Percentiles rank a stretch among this genome's conserved stretches.
These are phyloP conservation scores for Luffia ferchaultella DNA, from an alignment of 2,888 invertebrate genomes.

Conservation along the genomic window DNA sequence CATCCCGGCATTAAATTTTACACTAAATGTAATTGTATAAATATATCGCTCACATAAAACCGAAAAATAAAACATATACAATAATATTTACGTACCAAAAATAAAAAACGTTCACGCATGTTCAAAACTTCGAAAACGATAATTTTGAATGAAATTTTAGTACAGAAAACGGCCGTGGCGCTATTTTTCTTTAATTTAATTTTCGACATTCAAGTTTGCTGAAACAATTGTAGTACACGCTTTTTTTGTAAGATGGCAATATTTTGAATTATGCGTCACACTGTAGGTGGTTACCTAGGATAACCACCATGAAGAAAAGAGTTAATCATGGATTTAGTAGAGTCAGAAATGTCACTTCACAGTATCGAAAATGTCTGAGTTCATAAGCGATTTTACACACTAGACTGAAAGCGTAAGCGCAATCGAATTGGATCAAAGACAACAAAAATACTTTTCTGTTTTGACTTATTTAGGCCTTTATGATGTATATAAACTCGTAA, in stretches of 20 bases:
- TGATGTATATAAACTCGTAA: no score
- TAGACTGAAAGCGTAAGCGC: no score
- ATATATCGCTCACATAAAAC: background rate
- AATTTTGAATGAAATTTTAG: background rate
- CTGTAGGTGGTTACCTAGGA: background rate
- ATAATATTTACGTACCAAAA: background rate
- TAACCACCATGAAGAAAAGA: no score
- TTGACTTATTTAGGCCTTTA: no score
- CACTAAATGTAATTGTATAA: background rate
- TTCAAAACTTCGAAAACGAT: background rate
- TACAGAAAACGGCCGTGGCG: background rate
- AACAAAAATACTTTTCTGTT: no score
- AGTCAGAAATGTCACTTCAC: no score
- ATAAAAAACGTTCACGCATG: background rate
- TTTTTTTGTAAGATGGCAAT: background rate
- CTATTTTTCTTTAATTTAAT: background rate
- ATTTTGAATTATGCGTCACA: background rate
- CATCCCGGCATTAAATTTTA: background rate
- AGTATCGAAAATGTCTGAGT: no score
- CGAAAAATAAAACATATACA: background rate
- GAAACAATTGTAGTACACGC: background rate
- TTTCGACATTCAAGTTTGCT: background rate
- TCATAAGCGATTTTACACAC: no score
- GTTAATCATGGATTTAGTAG: no score
- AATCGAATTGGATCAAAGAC: no score